A percentile compares a stretch with the other conserved stretches of the same genome.
phyloP scores from a whole-genome alignment of 2,888 invertebrate species.

The Mesochorus sp. region DNA sequence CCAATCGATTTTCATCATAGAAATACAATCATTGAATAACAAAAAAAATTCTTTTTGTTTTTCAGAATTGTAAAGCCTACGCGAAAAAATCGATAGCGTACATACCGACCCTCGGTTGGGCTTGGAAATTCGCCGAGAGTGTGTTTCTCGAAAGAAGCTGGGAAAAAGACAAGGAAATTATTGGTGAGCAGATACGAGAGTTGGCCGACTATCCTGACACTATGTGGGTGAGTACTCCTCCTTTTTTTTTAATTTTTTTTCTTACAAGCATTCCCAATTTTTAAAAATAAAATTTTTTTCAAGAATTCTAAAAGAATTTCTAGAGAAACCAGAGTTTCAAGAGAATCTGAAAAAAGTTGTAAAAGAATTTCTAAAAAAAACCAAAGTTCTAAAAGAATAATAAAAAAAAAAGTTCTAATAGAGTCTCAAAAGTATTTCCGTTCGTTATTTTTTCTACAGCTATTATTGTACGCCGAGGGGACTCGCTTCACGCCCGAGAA shows the following conservation, averaged over 20 bases:
- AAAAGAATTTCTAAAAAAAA: not conserved
- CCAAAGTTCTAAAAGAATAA: not conserved
- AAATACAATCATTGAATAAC: no score
- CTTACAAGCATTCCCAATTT: not conserved
- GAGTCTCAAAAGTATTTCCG: no score
- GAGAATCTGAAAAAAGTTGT: not conserved
- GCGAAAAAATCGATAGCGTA: conserved; percentile 96
- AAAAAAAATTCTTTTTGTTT: no score
- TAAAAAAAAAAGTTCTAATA: not conserved
- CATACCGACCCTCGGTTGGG: conserved; percentile 97
- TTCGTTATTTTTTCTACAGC: conserved; percentile 39
- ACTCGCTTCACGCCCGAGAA: conserved; percentile 95
- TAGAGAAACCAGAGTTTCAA: not conserved
- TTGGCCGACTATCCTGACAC: conserved; percentile 95
- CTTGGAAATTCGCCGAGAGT: conserved; percentile 97
- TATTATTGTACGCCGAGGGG: conserved; percentile 90
- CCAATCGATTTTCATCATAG: not conserved
- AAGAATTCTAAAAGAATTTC: not conserved
- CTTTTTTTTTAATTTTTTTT: conserved; percentile 7
- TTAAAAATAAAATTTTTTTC: not conserved
- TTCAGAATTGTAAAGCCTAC: conserved; percentile 95
- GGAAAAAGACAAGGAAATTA: conserved; percentile 93
- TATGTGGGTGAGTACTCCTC: conserved; percentile 89
- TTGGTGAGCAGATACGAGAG: conserved; percentile 90
- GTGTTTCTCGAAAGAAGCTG: conserved; percentile 96